Evolutionary conservation across 2,888 invertebrate species (phyloP).

Genomic region (Pollenia amentaria): DNA sequence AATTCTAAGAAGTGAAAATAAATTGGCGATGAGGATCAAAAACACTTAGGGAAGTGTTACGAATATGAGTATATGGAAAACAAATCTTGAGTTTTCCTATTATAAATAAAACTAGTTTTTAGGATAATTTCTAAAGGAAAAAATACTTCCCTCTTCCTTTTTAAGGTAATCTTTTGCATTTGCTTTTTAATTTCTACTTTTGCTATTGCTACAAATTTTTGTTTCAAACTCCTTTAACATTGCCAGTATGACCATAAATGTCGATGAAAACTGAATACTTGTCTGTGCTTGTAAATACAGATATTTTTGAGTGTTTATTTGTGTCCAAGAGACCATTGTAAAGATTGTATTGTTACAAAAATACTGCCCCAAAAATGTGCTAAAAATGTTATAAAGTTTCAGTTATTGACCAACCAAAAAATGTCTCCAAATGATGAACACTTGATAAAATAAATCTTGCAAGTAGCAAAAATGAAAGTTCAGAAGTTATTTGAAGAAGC

Average conservation of each 20-base stretch:
- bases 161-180: too few species aligned
- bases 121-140: too few species aligned
- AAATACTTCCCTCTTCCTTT: too few species aligned
- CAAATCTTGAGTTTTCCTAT: too few species aligned
- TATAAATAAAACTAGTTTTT: too few species aligned
- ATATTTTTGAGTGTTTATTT: not conserved
- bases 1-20: not conserved
- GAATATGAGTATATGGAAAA: not conserved
- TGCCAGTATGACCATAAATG: not conserved
- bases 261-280: too few species aligned
- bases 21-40: not conserved
- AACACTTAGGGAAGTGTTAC: not conserved
- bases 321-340: not conserved
- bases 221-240: too few species aligned
- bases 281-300: not conserved
- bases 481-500: too few species aligned
- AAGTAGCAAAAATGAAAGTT: too few species aligned
- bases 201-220: too few species aligned
- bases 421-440: not conserved
- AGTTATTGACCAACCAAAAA: slow-evolving; percentile 4
- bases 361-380: slow-evolving; percentile 10
- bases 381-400: slow-evolving; percentile 9
- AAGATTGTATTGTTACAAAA: not conserved
- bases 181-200: too few species aligned
- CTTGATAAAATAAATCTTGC: not conserved